These are phyloP conservation scores for Saccostrea cuccullata DNA, from an alignment of 1,140 invertebrate species.

Conservation along the genomic window DNA sequence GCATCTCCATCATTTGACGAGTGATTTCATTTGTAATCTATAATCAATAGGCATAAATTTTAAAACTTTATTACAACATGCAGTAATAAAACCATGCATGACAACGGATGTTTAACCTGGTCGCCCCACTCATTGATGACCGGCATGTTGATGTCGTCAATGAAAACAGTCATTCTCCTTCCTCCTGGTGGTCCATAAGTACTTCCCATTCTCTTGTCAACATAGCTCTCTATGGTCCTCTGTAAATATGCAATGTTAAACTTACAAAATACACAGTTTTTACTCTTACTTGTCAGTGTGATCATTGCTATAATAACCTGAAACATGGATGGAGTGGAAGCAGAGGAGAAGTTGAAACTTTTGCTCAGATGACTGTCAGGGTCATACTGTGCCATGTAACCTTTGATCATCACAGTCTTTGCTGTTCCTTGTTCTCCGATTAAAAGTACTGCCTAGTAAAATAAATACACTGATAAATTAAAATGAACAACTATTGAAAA, in stretches of 20 bases:
- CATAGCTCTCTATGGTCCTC: conserved; percentile 97
- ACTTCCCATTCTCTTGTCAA: conserved; percentile 95
- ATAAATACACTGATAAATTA: conserved; percentile 14
- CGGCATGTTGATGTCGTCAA: conserved; percentile 97
- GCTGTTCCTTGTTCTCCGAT: conserved; percentile 97
- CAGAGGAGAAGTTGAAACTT: conserved; percentile 97
- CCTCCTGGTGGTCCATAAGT: conserved; percentile 95
- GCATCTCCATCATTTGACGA: conserved; percentile 97
- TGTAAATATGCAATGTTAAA: conserved; percentile 71
- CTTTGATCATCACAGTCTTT: conserved; percentile 97
- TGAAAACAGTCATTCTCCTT: conserved; percentile 94
- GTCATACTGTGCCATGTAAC: conserved; percentile 94
- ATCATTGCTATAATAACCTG: conserved; percentile 81
- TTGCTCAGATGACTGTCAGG: conserved; percentile 90
- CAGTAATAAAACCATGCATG: too few species aligned
- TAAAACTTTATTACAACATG: not conserved
- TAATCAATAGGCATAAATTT: not conserved
- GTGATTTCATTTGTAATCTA: conserved; percentile 94
- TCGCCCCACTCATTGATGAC: conserved; percentile 97
- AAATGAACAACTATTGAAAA: not conserved
- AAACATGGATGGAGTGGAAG: conserved; percentile 95
- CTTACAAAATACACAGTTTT: not conserved
- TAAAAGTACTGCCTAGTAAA: conserved; percentile 86
- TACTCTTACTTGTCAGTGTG: too few species aligned
- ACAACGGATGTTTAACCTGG: conserved; percentile 81